Evolutionary conservation across 2,113 vertebrate genomes (phyloP).

Genomic region (Dipodomys spectabilis): DNA sequence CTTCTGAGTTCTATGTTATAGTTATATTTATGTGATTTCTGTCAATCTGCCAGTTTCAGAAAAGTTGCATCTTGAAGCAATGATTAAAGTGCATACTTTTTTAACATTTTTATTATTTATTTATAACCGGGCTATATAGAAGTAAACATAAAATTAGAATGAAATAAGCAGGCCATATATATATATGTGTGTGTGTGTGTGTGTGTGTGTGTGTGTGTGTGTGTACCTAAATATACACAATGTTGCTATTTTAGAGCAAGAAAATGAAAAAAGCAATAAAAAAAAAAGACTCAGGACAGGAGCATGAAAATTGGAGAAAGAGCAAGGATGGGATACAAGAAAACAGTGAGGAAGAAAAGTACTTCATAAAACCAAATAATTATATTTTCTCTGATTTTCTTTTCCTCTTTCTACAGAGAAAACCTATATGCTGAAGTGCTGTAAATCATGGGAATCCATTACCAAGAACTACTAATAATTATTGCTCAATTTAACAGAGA

Average conservation of each 20-base stretch:
- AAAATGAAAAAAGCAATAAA: background rate
- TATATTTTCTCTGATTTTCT: background rate
- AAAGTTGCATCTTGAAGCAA: background rate
- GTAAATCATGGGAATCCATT: background rate
- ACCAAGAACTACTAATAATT: background rate
- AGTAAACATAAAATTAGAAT: background rate
- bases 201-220: too few species aligned
- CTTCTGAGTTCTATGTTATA: background rate
- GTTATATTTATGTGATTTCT: background rate
- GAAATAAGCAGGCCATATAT: background rate
- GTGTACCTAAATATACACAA: background rate
- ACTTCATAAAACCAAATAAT: too few species aligned
- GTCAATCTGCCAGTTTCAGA: too few species aligned
- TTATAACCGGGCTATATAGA: background rate
- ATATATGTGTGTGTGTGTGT: too few species aligned
- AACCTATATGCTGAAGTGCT: background rate
- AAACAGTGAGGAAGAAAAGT: background rate
- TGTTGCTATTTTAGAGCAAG: background rate
- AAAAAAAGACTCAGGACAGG: background rate
- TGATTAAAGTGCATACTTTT: background rate
- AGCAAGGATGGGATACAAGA: rapidly evolving
- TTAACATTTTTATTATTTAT: background rate
- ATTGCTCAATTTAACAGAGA: background rate
- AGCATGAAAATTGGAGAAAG: background rate
- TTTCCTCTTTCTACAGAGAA: background rate